These are phyloP conservation scores for Drosophila micromelanica DNA, from an alignment of 1,140 invertebrate genomes.

Conservation along the genomic window DNA sequence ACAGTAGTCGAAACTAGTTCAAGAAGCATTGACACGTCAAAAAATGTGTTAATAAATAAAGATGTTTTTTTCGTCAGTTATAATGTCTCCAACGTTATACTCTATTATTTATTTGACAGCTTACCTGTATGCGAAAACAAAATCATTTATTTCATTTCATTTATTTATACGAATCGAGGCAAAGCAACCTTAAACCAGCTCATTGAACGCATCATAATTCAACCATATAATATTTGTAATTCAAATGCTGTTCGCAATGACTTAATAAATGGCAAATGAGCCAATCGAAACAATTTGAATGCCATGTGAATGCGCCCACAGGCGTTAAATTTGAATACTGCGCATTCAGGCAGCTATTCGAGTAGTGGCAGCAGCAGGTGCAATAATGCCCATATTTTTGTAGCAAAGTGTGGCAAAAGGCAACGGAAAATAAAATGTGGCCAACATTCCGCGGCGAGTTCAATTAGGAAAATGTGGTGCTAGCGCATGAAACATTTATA, in stretches of 20 bases:
- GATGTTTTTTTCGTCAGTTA: too few relatives aligned
- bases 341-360: background rate
- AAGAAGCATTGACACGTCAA: too few relatives aligned
- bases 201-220: too few relatives aligned
- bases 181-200: too few relatives aligned
- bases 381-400: slow-evolving; percentile 19
- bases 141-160: too few relatives aligned
- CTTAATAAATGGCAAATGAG: slow-evolving; percentile 37
- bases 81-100: too few relatives aligned
- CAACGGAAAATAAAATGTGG: slow-evolving; percentile 12
- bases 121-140: too few relatives aligned
- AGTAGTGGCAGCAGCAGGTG: slow-evolving; percentile 10
- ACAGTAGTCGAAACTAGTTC: too few relatives aligned
- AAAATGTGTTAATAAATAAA: too few relatives aligned
- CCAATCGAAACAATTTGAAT: slow-evolving; percentile 38
- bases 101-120: too few relatives aligned
- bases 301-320: slow-evolving; percentile 20
- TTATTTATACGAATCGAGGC: too few relatives aligned
- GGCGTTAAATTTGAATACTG: slow-evolving; percentile 7
- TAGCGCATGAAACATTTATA: slow-evolving; percentile 58
- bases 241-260: slow-evolving; percentile 4
- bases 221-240: background rate
- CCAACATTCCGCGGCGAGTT: slow-evolving; percentile 61
- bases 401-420: slow-evolving; percentile 20
- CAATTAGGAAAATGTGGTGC: slow-evolving; percentile 62